Conservation (phyloP, 2,888 invertebrate species). For the Neoitamus cyanurus region DNA sequence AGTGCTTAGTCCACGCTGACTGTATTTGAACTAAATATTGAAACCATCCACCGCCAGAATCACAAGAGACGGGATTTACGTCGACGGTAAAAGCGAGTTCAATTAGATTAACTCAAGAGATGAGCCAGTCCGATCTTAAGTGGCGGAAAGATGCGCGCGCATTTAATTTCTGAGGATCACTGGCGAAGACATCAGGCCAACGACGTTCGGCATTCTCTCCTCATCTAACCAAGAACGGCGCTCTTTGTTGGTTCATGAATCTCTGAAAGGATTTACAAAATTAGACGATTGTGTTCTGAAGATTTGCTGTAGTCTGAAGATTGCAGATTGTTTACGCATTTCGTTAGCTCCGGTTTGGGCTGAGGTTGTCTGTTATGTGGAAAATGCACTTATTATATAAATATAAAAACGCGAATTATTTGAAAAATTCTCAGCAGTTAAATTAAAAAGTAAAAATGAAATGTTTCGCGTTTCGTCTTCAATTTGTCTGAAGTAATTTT, state of each 20-base stretch:
- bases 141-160: conserved; percentile 30
- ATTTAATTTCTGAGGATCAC: not conserved
- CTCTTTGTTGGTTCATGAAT: conserved; percentile 13
- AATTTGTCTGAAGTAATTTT: not conserved
- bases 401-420: not conserved
- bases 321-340: not conserved
- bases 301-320: not conserved
- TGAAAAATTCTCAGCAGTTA: not conserved
- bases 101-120: conserved; percentile 31
- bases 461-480: not conserved
- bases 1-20: not conserved
- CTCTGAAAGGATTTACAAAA: conserved; percentile 32
- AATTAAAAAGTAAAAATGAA: not conserved
- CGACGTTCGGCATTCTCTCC: not conserved
- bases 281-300: conserved; percentile 12
- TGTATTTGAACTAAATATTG: not conserved
- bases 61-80: not conserved
- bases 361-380: not conserved
- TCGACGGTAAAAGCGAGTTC: not conserved
- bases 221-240: conserved; percentile 15
- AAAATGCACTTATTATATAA: not conserved
- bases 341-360: not conserved
- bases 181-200: not conserved
- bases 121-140: conserved; percentile 10
- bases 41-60: not conserved